Evolutionary conservation across 2,888 invertebrate genomes (phyloP), one percentile per base, ranked within the genome.

Genomic region (Stenolophus ochropezus): DNA sequence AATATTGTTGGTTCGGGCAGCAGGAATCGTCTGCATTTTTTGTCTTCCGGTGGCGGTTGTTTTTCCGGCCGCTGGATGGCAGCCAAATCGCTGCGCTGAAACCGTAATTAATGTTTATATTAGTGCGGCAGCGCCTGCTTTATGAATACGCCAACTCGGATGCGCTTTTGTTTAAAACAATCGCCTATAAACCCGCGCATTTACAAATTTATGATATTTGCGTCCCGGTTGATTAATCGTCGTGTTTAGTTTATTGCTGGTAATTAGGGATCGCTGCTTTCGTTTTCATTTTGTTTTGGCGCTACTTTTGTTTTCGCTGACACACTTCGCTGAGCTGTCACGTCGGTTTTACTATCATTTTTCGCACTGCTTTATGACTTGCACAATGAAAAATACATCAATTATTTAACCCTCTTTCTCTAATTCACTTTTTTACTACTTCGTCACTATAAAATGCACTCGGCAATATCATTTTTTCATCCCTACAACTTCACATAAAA

Each of bases 61-160:
- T 51, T 75, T 65, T 81, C 53, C 73, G n/a, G 53, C 25, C 49
- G 74, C 27, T 81, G 81, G 81, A 81, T 65, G 75, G 49, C 27
- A 20, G 74, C 81, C 81, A 81, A 81, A 81, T 75, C 81, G 75
- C 11, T 33, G 18, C 33, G 75, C 81, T 81, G 81, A 75, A 81
- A 81, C 81, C 75, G 81, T 81, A 81, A 81, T 81, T 81, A 81
- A 81, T 81, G 75, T 81, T 81, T 81, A 81, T 81, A 81, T 81
- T 74, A 81, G 81, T 58, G 61, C 71, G 21, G 73, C 69, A 21
- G 77, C 18, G 47, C 53, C 61, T 56, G 18, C 47, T 80, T 79
- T 79, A 79, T 79, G 79, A 79, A 79, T 69, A 27, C 65, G 49
- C 58, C 69, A 73, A 20, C 47, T 33, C 73, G 69, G 53, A 51